These are phyloP conservation scores for Tenthredo scrophulariae DNA, from an alignment of 2,888 invertebrate genomes.

Conservation along the genomic window DNA sequence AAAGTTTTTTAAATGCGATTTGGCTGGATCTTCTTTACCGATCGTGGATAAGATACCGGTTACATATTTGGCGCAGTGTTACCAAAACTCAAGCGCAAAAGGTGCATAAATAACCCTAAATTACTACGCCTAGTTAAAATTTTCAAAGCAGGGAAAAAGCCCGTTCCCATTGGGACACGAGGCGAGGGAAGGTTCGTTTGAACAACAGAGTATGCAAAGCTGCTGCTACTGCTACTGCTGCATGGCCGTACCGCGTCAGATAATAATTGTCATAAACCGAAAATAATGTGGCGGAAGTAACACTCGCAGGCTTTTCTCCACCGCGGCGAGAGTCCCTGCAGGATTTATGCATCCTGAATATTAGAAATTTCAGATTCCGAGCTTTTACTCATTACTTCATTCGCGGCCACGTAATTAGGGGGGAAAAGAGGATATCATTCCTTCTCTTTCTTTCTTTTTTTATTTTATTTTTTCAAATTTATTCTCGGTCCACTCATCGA, in stretches of 20 bases:
- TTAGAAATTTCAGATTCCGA: neutral
- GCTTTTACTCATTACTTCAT: neutral
- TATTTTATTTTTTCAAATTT: no score
- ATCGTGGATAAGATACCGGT: neutral
- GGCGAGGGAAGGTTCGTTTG: neutral
- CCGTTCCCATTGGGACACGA: neutral
- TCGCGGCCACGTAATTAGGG: neutral
- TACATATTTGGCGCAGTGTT: neutral
- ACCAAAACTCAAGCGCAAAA: neutral
- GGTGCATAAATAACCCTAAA: neutral
- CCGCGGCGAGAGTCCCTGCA: neutral
- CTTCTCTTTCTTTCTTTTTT: no score
- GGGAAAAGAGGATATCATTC: no score
- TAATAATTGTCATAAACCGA: conserved; percentile 72
- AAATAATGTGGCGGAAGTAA: conserved; percentile 72
- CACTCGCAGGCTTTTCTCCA: conserved; percentile 56
- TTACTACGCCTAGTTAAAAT: neutral
- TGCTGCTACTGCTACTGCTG: neutral
- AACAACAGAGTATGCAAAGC: neutral
- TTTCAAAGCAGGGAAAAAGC: neutral
- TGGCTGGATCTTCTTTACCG: neutral
- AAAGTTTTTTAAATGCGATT: neutral
- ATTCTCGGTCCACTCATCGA: neutral
- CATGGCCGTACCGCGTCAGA: conserved; percentile 61
- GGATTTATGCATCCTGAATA: neutral